phyloP scores from a whole-genome alignment of 2,113 vertebrate species.

The Trogon surrucura region DNA sequence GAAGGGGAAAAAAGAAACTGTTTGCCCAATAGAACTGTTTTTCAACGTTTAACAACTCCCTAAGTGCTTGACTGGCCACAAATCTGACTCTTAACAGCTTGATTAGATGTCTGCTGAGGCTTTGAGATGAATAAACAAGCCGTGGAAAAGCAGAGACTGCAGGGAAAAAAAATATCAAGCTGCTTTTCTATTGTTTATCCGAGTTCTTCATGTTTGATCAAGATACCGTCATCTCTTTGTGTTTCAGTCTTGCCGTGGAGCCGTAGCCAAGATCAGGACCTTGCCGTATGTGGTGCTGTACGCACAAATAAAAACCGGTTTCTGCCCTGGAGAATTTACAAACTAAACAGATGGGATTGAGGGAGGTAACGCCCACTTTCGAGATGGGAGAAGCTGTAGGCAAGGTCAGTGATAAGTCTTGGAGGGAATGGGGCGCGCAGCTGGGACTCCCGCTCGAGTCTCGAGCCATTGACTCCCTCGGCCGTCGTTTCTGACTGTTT shows the following conservation, averaged over 20 bases:
- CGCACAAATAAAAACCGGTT: slow-evolving; percentile 45
- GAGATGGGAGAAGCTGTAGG: slow-evolving; percentile 8
- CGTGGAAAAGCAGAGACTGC: slow-evolving; percentile 33
- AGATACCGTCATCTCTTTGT: slow-evolving; percentile 55
- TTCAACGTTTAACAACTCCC: slow-evolving; percentile 30
- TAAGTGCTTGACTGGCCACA: slow-evolving; percentile 1
- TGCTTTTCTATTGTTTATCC: slow-evolving; percentile 45
- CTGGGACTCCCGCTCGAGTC: neutral
- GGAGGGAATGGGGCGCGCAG: neutral
- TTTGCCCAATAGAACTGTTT: slow-evolving; percentile 18
- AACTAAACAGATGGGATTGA: slow-evolving; percentile 15
- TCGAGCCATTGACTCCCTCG: neutral
- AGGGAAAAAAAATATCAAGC: slow-evolving; percentile 20
- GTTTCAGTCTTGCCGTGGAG: neutral
- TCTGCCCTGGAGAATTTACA: slow-evolving; percentile 42
- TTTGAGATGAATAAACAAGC: slow-evolving; percentile 59
- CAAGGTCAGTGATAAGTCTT: neutral
- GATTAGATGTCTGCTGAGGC: slow-evolving; percentile 55
- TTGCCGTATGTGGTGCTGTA: slow-evolving; percentile 39
- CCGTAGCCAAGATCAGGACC: slow-evolving; percentile 45
- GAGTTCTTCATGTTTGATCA: slow-evolving; percentile 42
- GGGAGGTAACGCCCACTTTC: neutral
- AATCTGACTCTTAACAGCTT: slow-evolving; percentile 60
- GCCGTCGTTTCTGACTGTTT: neutral
- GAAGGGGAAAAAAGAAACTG: neutral